phyloP scores from a whole-genome alignment of 1,140 invertebrate species.

The Liolophura sinensis region DNA sequence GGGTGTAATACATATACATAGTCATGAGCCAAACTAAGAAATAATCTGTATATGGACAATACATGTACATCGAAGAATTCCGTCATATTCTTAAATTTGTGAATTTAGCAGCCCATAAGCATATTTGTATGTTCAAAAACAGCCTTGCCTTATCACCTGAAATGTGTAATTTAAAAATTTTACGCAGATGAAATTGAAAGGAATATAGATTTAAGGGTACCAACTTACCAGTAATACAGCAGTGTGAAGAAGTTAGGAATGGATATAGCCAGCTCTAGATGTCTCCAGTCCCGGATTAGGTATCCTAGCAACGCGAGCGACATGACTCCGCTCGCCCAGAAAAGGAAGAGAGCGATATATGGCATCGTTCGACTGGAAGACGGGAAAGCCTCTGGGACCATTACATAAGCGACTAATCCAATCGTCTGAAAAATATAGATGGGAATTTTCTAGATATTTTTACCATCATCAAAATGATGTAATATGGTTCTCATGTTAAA shows the following conservation, averaged over 20 bases:
- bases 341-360: conserved; percentile 55
- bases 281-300: conserved; percentile 60
- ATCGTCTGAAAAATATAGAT: conserved; percentile 40
- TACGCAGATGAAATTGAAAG: no score
- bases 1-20: no score
- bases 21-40: no score
- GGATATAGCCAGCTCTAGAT: conserved; percentile 58
- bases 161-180: no score
- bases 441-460: background rate
- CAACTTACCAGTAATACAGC: conserved; percentile 57
- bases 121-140: no score
- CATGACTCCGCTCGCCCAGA: conserved; percentile 58
- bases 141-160: no score
- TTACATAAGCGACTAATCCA: conserved; percentile 43
- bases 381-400: conserved; percentile 63
- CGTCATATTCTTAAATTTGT: no score
- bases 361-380: conserved; percentile 59
- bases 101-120: no score
- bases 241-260: conserved; percentile 59
- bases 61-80: no score
- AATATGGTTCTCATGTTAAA: no score
- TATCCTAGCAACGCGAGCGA: conserved; percentile 55
- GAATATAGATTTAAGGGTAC: background rate
- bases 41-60: no score
- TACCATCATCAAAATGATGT: background rate